Conservation (phyloP, 1,140 invertebrate genomes). For the Pemphigus obesinymphae region DNA sequence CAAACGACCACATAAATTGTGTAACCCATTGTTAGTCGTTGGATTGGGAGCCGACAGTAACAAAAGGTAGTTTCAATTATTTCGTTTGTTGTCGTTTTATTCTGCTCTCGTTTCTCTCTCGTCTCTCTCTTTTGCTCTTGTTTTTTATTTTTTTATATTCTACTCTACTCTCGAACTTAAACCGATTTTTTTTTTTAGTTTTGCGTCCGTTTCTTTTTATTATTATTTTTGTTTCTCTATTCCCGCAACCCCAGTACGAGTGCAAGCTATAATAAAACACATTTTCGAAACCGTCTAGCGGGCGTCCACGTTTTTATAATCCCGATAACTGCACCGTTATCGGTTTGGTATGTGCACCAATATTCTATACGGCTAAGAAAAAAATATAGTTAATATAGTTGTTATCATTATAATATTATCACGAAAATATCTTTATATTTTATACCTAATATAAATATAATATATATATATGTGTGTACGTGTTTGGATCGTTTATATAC, state of each 20-base stretch:
- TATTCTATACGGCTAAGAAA: neutral
- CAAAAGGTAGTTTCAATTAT: slow-evolving; percentile 41
- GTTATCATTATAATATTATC: too few relatives aligned
- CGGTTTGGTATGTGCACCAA: neutral
- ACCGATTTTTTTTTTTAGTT: slow-evolving; percentile 22
- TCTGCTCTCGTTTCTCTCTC: neutral
- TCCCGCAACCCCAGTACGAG: too few relatives aligned
- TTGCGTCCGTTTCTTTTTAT: slow-evolving; percentile 7
- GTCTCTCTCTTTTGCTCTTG: neutral
- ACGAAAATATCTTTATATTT: too few relatives aligned
- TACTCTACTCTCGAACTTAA: neutral
- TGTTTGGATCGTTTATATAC: too few relatives aligned
- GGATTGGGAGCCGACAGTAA: slow-evolving; percentile 38
- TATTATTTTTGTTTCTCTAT: neutral
- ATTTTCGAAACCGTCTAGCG: neutral
- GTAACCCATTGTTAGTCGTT: slow-evolving; percentile 35
- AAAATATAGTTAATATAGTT: too few relatives aligned
- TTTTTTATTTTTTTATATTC: neutral
- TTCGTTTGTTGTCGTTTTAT: slow-evolving; percentile 37
- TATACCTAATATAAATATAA: too few relatives aligned
- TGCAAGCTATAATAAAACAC: neutral
- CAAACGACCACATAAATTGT: slow-evolving; percentile 37
- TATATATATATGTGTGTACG: too few relatives aligned
- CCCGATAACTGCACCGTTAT: neutral
- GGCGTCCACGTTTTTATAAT: neutral